Percentiles rank a stretch among this genome's conserved stretches.
Conservation (phyloP, 2,888 invertebrate genomes). For the Lithosia quadra region DNA sequence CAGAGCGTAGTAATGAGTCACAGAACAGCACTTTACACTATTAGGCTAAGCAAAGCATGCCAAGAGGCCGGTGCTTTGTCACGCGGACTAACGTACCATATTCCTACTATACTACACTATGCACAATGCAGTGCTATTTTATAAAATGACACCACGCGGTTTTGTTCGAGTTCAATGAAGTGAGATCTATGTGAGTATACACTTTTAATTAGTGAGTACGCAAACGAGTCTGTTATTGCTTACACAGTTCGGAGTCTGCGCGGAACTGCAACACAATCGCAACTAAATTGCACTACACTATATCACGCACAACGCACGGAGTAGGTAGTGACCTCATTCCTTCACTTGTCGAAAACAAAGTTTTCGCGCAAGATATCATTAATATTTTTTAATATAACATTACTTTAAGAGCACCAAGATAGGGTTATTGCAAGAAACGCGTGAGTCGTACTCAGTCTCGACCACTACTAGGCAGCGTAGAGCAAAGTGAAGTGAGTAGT, state of each 20-base stretch:
- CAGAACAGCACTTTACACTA: constrained; percentile 67
- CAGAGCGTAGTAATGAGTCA: constrained; percentile 76
- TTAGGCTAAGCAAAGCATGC: constrained; percentile 64
- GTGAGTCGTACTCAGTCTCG: constrained; percentile 66
- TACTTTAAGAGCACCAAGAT: constrained; percentile 70
- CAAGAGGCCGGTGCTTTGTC: constrained; percentile 68
- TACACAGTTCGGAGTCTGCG: constrained; percentile 67
- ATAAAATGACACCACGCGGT: constrained; percentile 35
- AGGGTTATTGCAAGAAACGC: constrained; percentile 53
- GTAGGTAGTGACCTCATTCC: constrained; percentile 69
- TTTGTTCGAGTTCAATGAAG: constrained; percentile 37
- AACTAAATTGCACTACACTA: constrained; percentile 31
- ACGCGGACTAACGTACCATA: constrained; percentile 49
- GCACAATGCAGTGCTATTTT: constrained; percentile 45
- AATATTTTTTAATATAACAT: constrained; percentile 55
- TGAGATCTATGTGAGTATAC: constrained; percentile 46
- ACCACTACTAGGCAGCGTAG: constrained; percentile 71
- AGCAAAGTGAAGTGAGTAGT: constrained; percentile 68
- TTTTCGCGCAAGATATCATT: constrained; percentile 57
- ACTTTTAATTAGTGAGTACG: constrained; percentile 50
- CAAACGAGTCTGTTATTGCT: constrained; percentile 65
- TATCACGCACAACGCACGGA: constrained; percentile 39
- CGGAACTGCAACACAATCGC: constrained; percentile 60
- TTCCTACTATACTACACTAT: constrained; percentile 42
- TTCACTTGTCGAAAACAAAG: constrained; percentile 65